Conservation (phyloP, 2,113 vertebrate genomes). For the Corvus hawaiiensis region DNA sequence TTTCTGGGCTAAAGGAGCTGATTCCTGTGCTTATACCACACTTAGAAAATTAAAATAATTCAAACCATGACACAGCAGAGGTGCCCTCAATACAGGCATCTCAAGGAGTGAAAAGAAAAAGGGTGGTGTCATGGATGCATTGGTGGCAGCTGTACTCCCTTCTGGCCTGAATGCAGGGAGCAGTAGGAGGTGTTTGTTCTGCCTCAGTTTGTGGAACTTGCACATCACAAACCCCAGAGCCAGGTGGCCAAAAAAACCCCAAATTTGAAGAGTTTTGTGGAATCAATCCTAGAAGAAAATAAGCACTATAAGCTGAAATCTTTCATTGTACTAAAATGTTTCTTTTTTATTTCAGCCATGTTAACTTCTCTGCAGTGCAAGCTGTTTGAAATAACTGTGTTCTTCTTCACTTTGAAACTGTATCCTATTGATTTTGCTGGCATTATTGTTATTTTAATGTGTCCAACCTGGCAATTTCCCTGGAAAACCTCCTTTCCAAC, state of each 20-base stretch:
- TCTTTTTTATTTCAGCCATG: not conserved
- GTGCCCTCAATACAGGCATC: not conserved
- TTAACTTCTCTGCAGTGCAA: not conserved
- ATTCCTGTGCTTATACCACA: not conserved
- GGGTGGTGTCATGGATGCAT: not conserved
- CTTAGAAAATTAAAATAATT: not conserved
- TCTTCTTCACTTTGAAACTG: not conserved
- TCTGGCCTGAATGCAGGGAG: not conserved
- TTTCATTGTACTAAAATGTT: not conserved
- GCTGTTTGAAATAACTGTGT: not conserved
- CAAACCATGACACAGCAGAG: not conserved
- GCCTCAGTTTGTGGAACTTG: not conserved
- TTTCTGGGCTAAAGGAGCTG: not conserved
- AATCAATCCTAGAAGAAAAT: not conserved
- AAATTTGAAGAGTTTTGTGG: not conserved
- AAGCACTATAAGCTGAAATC: not conserved
- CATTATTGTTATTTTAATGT: not conserved
- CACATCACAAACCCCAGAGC: not conserved
- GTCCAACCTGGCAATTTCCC: not conserved
- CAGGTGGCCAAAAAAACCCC: not conserved
- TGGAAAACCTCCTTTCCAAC: not conserved
- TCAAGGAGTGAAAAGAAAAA: not conserved
- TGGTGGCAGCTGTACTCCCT: not conserved
- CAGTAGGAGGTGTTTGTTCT: fast-evolving
- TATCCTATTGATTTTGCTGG: not conserved